A percentile compares a stretch with the other conserved stretches of the same genome.
phyloP scores from a whole-genome alignment of 2,888 invertebrate species.

The Tupiocoris notatus region DNA sequence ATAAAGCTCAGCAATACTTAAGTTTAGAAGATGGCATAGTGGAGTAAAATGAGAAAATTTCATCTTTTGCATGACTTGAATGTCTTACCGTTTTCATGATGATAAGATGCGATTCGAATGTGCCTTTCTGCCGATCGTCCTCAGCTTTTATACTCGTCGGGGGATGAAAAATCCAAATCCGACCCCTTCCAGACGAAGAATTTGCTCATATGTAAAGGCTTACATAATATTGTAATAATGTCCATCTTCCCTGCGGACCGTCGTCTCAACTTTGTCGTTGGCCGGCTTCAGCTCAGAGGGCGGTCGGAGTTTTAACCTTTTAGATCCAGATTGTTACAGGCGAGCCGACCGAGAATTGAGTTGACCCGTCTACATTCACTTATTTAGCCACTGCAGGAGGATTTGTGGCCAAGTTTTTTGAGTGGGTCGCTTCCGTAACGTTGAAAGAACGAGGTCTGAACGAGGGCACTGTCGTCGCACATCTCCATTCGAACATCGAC shows the following conservation, averaged over 20 bases:
- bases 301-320: constrained; percentile 22
- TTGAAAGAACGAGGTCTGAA: not conserved
- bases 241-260: no score
- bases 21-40: no score
- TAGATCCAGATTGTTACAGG: constrained; percentile 40
- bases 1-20: no score
- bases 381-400: not conserved
- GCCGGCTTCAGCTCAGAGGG: not conserved
- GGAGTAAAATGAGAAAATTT: no score
- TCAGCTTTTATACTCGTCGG: constrained; percentile 26
- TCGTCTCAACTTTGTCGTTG: not conserved
- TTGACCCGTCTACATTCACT: constrained; percentile 16
- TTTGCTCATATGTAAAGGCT: constrained; percentile 7
- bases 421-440: constrained; percentile 34
- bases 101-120: constrained; percentile 20
- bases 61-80: no score
- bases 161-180: not conserved
- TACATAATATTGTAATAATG: constrained; percentile 36
- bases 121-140: constrained; percentile 1
- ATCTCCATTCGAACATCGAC: not conserved
- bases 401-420: constrained; percentile 29
- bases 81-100: constrained; percentile 36
- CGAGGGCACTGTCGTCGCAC: not conserved
- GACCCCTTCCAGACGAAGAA: constrained; percentile 1
- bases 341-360: not conserved